Evolutionary conservation across 1,140 invertebrate species (phyloP).

Genomic region (Brachystomella parvula): DNA sequence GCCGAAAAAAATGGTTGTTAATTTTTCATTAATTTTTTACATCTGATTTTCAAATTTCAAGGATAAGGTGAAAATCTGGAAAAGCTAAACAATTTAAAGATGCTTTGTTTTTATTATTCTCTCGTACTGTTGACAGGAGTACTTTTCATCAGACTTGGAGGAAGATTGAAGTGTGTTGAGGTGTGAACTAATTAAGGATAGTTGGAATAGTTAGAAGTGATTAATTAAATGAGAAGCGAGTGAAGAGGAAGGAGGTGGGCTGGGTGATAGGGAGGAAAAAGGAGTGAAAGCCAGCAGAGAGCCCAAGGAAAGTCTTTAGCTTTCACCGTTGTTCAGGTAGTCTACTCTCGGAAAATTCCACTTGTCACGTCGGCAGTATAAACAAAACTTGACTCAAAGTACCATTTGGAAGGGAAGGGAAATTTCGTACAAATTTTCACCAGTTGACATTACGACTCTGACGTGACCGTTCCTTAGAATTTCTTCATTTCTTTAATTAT

Average conservation of each 20-base stretch:
- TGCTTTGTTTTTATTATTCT: too few relatives aligned
- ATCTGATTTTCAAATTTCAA: too few relatives aligned
- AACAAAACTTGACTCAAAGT: constrained; percentile 30
- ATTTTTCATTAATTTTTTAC: too few relatives aligned
- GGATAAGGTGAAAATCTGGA: too few relatives aligned
- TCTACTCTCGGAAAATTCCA: constrained; percentile 27
- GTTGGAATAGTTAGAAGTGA: constrained; percentile 37
- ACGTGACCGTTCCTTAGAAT: constrained; percentile 38
- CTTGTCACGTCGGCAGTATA: constrained; percentile 35
- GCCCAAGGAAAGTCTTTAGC: background rate
- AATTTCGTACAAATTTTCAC: constrained; percentile 37
- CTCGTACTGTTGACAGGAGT: background rate
- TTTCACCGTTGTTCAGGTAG: background rate
- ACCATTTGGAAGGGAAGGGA: constrained; percentile 14
- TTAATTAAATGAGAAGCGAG: constrained; percentile 26
- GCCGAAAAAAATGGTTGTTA: too few relatives aligned
- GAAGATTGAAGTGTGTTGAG: constrained; percentile 34
- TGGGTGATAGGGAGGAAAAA: background rate
- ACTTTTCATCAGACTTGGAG: background rate
- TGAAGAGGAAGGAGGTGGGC: background rate
- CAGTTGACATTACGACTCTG: constrained; percentile 38
- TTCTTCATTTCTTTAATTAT: constrained; percentile 39
- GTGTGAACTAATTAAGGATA: constrained; percentile 38
- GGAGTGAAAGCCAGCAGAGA: background rate
- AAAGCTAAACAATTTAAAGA: too few relatives aligned